Conservation (phyloP, 2,113 vertebrate species). For the Amblyornis subalaris region DNA sequence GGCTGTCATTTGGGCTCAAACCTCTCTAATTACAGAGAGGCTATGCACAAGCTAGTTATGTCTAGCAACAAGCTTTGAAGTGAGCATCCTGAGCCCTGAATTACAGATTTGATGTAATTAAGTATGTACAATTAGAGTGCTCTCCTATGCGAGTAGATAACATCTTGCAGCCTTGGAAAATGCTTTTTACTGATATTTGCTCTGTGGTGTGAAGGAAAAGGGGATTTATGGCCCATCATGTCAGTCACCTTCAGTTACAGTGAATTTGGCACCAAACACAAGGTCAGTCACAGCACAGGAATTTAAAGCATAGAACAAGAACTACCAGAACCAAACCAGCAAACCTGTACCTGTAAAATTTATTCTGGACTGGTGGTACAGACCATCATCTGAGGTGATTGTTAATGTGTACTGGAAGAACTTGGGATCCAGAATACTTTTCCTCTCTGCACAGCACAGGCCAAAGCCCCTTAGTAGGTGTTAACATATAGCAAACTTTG, state of each 20-base stretch:
- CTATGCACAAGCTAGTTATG: neutral
- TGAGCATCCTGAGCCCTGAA: neutral
- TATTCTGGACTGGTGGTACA: neutral
- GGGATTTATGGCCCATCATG: neutral
- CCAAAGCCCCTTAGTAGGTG: neutral
- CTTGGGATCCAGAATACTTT: neutral
- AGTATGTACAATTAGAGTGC: neutral
- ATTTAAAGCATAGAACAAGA: neutral
- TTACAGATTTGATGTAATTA: neutral
- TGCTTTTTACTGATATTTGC: neutral
- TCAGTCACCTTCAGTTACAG: neutral
- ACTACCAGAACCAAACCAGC: neutral
- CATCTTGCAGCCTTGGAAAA: neutral
- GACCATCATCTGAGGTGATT: neutral
- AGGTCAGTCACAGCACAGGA: neutral
- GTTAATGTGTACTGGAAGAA: neutral
- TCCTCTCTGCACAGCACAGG: neutral
- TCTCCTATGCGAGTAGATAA: neutral
- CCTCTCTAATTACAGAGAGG: neutral
- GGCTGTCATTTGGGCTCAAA: neutral
- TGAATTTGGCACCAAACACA: neutral
- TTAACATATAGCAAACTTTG: neutral
- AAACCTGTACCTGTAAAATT: neutral
- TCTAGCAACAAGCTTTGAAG: slow-evolving; percentile 24
- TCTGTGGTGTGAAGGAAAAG: neutral